Conservation (phyloP, 2,888 invertebrate genomes). For the Chironomus tentans region DNA sequence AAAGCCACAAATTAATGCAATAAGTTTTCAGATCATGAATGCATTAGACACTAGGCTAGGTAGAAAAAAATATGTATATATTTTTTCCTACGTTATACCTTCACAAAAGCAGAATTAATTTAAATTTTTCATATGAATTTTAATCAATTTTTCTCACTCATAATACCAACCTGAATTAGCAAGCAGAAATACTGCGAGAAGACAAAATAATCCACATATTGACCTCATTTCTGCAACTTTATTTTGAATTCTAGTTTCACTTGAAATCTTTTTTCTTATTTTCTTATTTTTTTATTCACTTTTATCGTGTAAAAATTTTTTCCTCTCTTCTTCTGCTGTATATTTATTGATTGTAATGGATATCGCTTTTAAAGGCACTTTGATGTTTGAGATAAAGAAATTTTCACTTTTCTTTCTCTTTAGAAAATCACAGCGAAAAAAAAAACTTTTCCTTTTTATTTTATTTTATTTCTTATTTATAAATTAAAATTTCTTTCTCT, state of each 20-base stretch:
- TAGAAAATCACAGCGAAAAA: not conserved
- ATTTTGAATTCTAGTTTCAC: constrained; percentile 6
- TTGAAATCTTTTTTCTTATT: not conserved
- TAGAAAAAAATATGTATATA: not conserved
- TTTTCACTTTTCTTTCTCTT: not conserved
- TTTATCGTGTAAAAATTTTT: not conserved
- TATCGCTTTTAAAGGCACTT: no score
- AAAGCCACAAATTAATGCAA: not conserved
- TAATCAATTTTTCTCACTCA: not conserved
- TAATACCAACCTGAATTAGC: constrained; percentile 12
- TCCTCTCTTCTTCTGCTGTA: not conserved
- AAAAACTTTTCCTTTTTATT: not conserved
- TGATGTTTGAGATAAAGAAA: not conserved
- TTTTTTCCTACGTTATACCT: not conserved
- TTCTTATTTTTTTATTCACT: not conserved
- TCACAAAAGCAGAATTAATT: not conserved
- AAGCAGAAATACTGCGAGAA: constrained; percentile 4
- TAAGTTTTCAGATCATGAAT: not conserved
- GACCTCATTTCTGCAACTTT: constrained; percentile 6
- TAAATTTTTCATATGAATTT: not conserved
- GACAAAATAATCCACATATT: constrained; percentile 14
- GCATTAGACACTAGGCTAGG: not conserved
- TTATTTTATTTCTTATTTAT: not conserved
- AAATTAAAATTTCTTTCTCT: not conserved
- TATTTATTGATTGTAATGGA: not conserved